Evolutionary conservation across 2,888 invertebrate species (phyloP), one percentile per base, ranked within the genome.

Genomic region (Protonemura montana): DNA sequence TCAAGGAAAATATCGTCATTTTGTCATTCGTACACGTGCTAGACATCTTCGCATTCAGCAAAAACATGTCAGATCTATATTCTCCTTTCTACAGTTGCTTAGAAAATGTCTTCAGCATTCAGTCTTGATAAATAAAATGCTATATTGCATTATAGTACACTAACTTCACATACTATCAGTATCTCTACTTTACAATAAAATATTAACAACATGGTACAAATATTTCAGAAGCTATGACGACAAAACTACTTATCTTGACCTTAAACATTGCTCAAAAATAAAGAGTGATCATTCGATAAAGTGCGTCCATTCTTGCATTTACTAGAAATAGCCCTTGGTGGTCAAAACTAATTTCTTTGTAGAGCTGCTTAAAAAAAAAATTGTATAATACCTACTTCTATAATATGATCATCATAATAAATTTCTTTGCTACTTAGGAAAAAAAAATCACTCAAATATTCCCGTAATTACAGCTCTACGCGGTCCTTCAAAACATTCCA

Each of bases 81-180:
- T 59, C 59, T 59, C 59, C 59, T 59, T 59, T 59, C 59, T 59
- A 59, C 21, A 59, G 59, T 59, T 59, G 59, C 59, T 59, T 59
- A 59, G 59, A 59, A 59, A 59, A 59, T 59, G 59, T 59, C 16
- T 59, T 59, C 59, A 59, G 59, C 59, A 59, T 59, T 59, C 59
- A 59, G 59, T 59, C 59, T 59, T 59, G 59, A 59, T 59, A 59
- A 59, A 59, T 59, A 3, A 59, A 59, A 59, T 59, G 59, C 59
- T 59, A 59, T 59, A 59, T 59, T 59, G 59, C 59, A 59, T 59
- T 59, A 59, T 59, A 10, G 59, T 59, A 59, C 59, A 59, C 59
- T 59, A 35, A 59, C 59, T 59, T 59, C 59, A 16, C 59, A 10
- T 35, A 35, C 35, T 35, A 35, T 10, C 10, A 3, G 3, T 6